These are phyloP conservation scores for Xenops minutus DNA, from an alignment of 2,797 vertebrate species.

Conservation along the genomic window DNA sequence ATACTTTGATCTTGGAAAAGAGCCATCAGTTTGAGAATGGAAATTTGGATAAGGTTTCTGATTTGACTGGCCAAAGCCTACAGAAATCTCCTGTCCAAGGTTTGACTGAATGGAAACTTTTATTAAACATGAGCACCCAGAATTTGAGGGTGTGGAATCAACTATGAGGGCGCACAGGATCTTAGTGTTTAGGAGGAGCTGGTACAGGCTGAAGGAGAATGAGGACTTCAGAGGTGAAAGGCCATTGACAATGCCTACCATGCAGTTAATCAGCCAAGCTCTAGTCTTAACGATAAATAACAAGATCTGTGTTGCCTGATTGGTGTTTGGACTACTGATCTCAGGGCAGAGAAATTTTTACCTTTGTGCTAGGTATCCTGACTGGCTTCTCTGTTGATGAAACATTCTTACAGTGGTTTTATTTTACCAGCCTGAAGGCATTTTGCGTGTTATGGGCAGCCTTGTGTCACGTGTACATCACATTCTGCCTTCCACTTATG, in stretches of 20 bases:
- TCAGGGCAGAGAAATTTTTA: not conserved
- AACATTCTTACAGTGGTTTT: not conserved
- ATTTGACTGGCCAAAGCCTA: not conserved
- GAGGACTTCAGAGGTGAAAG: not conserved
- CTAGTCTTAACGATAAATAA: not conserved
- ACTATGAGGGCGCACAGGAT: not conserved
- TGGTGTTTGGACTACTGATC: not conserved
- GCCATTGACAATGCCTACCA: not conserved
- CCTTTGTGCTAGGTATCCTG: not conserved
- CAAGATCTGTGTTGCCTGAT: not conserved
- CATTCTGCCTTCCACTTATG: not conserved
- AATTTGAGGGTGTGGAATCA: not conserved
- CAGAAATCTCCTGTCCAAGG: not conserved
- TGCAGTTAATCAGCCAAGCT: not conserved
- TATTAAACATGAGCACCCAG: not conserved
- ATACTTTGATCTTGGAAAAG: constrained; percentile 11
- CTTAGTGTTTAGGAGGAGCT: not conserved
- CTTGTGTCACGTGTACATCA: not conserved
- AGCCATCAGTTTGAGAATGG: not conserved
- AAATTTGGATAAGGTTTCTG: not conserved
- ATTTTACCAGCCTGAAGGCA: not conserved
- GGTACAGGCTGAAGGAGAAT: not conserved
- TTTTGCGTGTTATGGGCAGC: not conserved
- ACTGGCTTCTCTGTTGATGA: not conserved
- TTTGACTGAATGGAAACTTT: not conserved